These are phyloP conservation scores for Drosophila niveifrons DNA, from an alignment of 2,888 invertebrate genomes.

Conservation along the genomic window DNA sequence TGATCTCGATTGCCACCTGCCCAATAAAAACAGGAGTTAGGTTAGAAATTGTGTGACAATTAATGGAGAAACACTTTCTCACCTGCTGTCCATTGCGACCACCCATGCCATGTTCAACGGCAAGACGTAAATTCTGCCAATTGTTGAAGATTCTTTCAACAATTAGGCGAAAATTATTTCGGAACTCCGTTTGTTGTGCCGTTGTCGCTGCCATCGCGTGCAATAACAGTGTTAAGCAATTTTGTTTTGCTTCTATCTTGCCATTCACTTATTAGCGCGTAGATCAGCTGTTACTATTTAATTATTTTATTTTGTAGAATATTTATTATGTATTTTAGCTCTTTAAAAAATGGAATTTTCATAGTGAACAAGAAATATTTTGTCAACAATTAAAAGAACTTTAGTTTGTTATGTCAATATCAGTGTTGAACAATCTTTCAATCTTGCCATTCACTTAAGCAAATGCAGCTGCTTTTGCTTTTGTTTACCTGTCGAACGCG, in stretches of 20 bases:
- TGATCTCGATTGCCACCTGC: constrained; percentile 88
- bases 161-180: constrained; percentile 86
- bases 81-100: constrained; percentile 90
- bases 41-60: constrained; percentile 53
- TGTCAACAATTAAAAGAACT: too few species aligned
- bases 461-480: constrained; percentile 31
- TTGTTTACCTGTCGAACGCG: constrained; percentile 43
- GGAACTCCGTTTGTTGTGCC: constrained; percentile 68
- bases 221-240: constrained; percentile 46
- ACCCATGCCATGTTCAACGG: constrained; percentile 91
- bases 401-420: constrained; percentile 3
- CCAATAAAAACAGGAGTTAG: constrained; percentile 55
- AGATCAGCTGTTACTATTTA: too few species aligned
- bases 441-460: constrained; percentile 34
- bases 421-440: not conserved
- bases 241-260: not conserved
- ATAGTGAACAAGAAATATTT: too few species aligned
- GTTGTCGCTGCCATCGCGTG: constrained; percentile 67
- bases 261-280: constrained; percentile 28
- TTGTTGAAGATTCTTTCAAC: constrained; percentile 90
- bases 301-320: too few species aligned
- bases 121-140: constrained; percentile 90
- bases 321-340: too few species aligned
- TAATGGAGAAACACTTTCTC: constrained; percentile 28
- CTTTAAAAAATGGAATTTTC: too few species aligned